A percentile compares a stretch with the other conserved stretches of the same genome.
phyloP scores from a whole-genome alignment of 2,888 invertebrate genomes.

The Cataglyphis livida region DNA sequence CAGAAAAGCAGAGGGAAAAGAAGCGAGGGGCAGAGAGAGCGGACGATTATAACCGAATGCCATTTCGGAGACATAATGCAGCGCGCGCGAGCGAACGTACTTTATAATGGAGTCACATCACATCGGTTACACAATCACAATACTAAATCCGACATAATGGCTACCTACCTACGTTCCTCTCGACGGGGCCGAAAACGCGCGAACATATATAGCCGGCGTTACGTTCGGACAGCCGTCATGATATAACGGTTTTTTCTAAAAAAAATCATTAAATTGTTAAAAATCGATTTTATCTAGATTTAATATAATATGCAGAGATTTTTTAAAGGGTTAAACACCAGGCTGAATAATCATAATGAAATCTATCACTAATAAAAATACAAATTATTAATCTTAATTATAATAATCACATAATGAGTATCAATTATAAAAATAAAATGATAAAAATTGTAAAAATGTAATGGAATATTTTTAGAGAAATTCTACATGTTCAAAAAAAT shows the following conservation, averaged over 20 bases:
- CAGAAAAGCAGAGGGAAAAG: slow-evolving; percentile 34
- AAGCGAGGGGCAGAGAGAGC: slow-evolving; percentile 53
- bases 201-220: slow-evolving; percentile 54
- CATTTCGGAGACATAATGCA: slow-evolving; percentile 75
- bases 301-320: neutral
- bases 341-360: neutral
- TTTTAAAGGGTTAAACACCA: neutral
- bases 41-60: slow-evolving; percentile 68
- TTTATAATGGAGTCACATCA: slow-evolving; percentile 84
- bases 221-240: slow-evolving; percentile 17
- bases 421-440: neutral
- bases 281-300: slow-evolving; percentile 18
- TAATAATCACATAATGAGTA: neutral
- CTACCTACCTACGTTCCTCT: slow-evolving; percentile 74
- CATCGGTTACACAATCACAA: slow-evolving; percentile 85
- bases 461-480: neutral
- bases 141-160: slow-evolving; percentile 84
- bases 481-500: neutral
- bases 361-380: neutral
- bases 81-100: slow-evolving; percentile 70
- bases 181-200: slow-evolving; percentile 61
- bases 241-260: slow-evolving; percentile 58
- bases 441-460: neutral
- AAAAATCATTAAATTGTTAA: slow-evolving; percentile 51
- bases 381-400: neutral